These are phyloP conservation scores for Lepidurus packardi DNA, from an alignment of 1,140 invertebrate species.

Conservation along the genomic window DNA sequence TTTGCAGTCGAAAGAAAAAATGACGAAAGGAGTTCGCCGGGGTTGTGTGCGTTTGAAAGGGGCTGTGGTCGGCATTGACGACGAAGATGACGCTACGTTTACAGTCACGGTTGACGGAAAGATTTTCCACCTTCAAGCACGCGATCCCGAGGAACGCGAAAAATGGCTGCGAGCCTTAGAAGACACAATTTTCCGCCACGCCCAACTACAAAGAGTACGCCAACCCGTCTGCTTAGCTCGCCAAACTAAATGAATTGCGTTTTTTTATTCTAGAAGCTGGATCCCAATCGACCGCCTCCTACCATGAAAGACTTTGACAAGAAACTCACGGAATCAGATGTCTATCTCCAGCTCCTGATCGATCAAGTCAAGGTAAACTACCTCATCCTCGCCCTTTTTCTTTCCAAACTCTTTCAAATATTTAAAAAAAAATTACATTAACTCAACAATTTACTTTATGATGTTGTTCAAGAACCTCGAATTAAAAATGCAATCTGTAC, in stretches of 20 bases:
- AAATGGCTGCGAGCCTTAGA: conserved; percentile 92
- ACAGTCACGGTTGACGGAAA: conserved; percentile 98
- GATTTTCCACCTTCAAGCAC: conserved; percentile 97
- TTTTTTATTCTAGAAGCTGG: conserved; percentile 50
- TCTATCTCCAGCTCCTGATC: conserved; percentile 91
- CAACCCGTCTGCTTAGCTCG: not conserved
- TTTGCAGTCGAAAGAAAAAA: conserved; percentile 95
- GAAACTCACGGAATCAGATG: conserved; percentile 89
- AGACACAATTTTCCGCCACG: conserved; percentile 82
- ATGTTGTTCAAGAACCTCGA: conserved; percentile 55
- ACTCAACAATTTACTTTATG: conserved; percentile 33
- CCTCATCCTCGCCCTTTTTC: conserved; percentile 4
- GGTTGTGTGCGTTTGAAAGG: conserved; percentile 91
- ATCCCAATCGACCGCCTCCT: conserved; percentile 53
- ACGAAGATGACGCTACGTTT: conserved; percentile 98
- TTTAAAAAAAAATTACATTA: too few relatives aligned
- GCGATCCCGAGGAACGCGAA: conserved; percentile 87
- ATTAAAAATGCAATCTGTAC: conserved; percentile 56
- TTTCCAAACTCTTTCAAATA: too few relatives aligned
- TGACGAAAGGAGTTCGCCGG: conserved; percentile 89
- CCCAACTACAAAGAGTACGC: conserved; percentile 41
- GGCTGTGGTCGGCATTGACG: conserved; percentile 96
- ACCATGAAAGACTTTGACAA: conserved; percentile 76
- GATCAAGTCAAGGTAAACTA: conserved; percentile 71
- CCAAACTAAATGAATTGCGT: conserved; percentile 22